Evolutionary conservation across 2,113 vertebrate species (phyloP).

Genomic region (Clarias magur): DNA sequence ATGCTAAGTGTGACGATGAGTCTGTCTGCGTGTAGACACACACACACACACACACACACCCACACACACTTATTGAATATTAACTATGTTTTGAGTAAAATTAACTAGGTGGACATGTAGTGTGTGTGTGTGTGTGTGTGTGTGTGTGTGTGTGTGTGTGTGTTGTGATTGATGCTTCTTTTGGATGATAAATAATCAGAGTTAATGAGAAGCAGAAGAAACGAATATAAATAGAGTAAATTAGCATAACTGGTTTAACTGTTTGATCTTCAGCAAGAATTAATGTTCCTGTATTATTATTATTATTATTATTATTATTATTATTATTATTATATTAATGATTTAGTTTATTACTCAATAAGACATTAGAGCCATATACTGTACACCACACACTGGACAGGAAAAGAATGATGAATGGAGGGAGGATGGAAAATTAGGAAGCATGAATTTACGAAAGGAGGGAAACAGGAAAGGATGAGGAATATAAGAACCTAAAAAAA

Average conservation of each 20-base stretch:
- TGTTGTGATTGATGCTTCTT: not conserved
- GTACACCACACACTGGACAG: too few relatives aligned
- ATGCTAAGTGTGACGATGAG: not conserved
- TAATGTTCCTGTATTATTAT: not conserved
- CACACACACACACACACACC: slow-evolving; percentile 14
- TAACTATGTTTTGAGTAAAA: not conserved
- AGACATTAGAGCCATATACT: too few relatives aligned
- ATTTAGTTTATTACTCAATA: too few relatives aligned
- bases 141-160: not conserved
- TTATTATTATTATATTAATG: not conserved
- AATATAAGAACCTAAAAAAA: too few relatives aligned
- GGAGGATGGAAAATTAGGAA: too few relatives aligned
- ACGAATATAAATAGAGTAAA: slow-evolving; percentile 12
- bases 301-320: not conserved
- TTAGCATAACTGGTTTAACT: slow-evolving; percentile 3
- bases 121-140: not conserved
- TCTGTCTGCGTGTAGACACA: not conserved
- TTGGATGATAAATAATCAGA: not conserved
- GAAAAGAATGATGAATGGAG: too few relatives aligned
- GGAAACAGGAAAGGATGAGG: too few relatives aligned
- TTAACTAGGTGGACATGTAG: not conserved
- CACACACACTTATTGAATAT: not conserved
- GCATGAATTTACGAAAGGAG: too few relatives aligned
- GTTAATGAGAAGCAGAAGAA: slow-evolving; percentile 12
- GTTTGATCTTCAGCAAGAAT: slow-evolving; percentile 23